Percentiles rank a stretch among this genome's conserved stretches.
phyloP scores from a whole-genome alignment of 2,797 vertebrate species.

The Myotis myotis region DNA sequence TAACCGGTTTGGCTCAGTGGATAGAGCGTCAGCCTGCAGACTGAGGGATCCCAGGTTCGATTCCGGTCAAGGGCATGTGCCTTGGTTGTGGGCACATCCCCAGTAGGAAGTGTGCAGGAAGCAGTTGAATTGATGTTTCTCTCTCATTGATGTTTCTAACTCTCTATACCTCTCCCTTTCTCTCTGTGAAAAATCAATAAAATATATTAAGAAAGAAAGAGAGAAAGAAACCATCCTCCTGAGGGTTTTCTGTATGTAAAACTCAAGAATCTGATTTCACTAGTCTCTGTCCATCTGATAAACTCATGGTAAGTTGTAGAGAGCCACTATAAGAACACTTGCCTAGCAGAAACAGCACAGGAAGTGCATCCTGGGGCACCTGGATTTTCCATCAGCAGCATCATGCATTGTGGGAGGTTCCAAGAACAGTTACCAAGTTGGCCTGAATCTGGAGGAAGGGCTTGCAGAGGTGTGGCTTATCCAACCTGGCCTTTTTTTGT shows the following conservation, averaged over 20 bases:
- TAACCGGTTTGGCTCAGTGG: no score
- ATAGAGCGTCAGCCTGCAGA: no score
- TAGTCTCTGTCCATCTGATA: background rate
- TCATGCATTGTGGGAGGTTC: background rate
- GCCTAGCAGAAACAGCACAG: background rate
- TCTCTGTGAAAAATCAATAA: no score
- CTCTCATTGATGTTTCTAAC: no score
- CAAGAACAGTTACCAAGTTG: background rate
- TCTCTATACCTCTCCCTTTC: no score
- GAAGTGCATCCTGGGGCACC: background rate
- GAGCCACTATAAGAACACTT: background rate
- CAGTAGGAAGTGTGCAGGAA: no score
- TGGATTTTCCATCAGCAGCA: background rate
- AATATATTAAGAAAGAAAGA: no score
- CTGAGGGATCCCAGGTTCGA: no score
- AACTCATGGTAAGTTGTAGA: background rate
- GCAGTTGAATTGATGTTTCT: no score
- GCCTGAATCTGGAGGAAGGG: background rate
- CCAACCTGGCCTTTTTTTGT: background rate
- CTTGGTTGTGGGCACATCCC: no score
- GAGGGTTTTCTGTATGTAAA: background rate
- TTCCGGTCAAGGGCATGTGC: no score
- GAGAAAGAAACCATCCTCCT: background rate
- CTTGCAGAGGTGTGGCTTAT: background rate
- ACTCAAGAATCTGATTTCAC: background rate